A percentile compares a stretch with the other conserved stretches of the same genome.
phyloP scores from a whole-genome alignment of 2,888 invertebrate species.

The Tachina fera region DNA sequence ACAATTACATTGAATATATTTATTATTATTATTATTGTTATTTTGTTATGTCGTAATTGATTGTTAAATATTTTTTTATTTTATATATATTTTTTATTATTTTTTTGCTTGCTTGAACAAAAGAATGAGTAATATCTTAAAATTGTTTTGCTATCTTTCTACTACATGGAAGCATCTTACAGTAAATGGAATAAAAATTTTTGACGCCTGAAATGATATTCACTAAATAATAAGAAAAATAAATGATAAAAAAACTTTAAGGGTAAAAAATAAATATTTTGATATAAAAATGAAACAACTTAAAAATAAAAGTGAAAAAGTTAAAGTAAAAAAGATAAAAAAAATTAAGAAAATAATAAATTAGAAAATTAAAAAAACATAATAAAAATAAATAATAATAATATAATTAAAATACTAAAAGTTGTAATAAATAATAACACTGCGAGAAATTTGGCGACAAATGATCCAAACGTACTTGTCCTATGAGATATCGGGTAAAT shows the following conservation, averaged over 20 bases:
- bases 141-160: not conserved
- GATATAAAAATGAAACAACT: not conserved
- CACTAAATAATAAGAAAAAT: too few relatives aligned
- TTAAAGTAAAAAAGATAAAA: too few relatives aligned
- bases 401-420: too few relatives aligned
- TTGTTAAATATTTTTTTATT: constrained; percentile 7
- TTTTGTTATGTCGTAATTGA: constrained; percentile 44
- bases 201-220: not conserved
- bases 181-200: not conserved
- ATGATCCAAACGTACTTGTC: too few relatives aligned
- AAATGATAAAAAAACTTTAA: too few relatives aligned
- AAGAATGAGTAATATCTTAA: not conserved
- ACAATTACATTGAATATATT: constrained; percentile 43
- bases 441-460: too few relatives aligned
- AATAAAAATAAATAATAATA: too few relatives aligned
- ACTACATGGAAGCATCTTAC: not conserved
- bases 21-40: not conserved
- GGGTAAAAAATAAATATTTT: not conserved
- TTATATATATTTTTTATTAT: constrained; percentile 2
- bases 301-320: not conserved
- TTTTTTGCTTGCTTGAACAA: not conserved
- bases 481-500: too few relatives aligned
- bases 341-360: too few relatives aligned
- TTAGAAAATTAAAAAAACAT: too few relatives aligned
- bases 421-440: too few relatives aligned